Evolutionary conservation across 2,797 vertebrate species (phyloP).

Genomic region (Anabas testudineus): DNA sequence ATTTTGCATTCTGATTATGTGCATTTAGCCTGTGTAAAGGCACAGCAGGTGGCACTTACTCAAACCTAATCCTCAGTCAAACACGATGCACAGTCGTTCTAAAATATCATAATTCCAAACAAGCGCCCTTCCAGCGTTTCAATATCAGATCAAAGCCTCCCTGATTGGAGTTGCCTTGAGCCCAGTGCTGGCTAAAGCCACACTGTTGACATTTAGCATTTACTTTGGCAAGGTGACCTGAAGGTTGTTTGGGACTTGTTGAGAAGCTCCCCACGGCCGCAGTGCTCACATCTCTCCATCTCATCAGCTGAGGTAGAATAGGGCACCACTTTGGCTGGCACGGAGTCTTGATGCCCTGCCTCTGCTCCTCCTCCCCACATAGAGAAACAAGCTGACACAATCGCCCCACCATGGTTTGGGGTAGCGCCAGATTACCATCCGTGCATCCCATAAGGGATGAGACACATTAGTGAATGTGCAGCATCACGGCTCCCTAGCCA

Average conservation of each 20-base stretch:
- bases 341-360: slow-evolving; percentile 51
- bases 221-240: slow-evolving; percentile 80
- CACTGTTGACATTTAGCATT: slow-evolving; percentile 80
- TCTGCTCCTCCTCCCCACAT: slow-evolving; percentile 18
- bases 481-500: slow-evolving; percentile 65
- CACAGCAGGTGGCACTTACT: slow-evolving; percentile 73
- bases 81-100: slow-evolving; percentile 67
- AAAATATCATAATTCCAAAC: slow-evolving; percentile 69
- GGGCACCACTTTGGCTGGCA: slow-evolving; percentile 73
- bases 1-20: slow-evolving; percentile 40
- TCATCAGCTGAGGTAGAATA: slow-evolving; percentile 70
- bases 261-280: slow-evolving; percentile 53
- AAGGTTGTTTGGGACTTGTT: slow-evolving; percentile 80
- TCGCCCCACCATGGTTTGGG: slow-evolving; percentile 60
- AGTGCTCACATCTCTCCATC: slow-evolving; percentile 5
- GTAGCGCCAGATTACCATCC: slow-evolving; percentile 74
- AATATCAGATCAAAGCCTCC: slow-evolving; percentile 65
- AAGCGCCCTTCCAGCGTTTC: slow-evolving; percentile 56
- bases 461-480: slow-evolving; percentile 75
- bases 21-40: slow-evolving; percentile 27
- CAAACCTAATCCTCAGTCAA: slow-evolving; percentile 68
- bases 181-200: slow-evolving; percentile 56
- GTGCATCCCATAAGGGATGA: slow-evolving; percentile 70
- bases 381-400: slow-evolving; percentile 52
- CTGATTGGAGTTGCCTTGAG: slow-evolving; percentile 62